These are phyloP conservation scores for Sebastes alutus DNA, from an alignment of 2,797 vertebrate genomes.

Conservation along the genomic window DNA sequence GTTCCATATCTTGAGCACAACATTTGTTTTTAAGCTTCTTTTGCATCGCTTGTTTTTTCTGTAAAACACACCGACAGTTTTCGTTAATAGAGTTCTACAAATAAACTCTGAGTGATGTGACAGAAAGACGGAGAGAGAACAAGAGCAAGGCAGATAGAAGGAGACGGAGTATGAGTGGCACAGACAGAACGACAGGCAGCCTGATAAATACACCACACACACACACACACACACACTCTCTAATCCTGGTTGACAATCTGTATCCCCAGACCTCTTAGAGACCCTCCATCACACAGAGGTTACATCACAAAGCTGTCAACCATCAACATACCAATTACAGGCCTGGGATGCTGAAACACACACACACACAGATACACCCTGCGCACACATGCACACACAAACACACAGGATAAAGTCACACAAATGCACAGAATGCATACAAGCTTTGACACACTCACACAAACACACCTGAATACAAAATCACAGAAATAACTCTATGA, in stretches of 20 bases:
- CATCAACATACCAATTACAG: slow-evolving; percentile 51
- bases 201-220: not conserved
- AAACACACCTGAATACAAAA: too few species aligned
- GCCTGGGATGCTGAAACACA: not conserved
- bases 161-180: not conserved
- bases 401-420: not conserved
- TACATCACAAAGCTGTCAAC: slow-evolving; percentile 51
- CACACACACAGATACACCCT: not conserved
- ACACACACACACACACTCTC: slow-evolving; percentile 3
- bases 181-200: slow-evolving; percentile 1
- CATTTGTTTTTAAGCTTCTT: not conserved
- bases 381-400: not conserved
- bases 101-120: slow-evolving; percentile 11
- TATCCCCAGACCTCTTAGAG: slow-evolving; percentile 54
- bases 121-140: not conserved
- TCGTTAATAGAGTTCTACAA: slow-evolving; percentile 11
- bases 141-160: not conserved
- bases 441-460: too few species aligned
- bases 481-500: too few species aligned
- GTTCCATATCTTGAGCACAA: not conserved
- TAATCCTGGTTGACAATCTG: slow-evolving; percentile 60
- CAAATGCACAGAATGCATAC: not conserved
- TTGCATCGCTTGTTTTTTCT: not conserved
- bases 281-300: slow-evolving; percentile 49
- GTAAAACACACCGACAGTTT: not conserved